phyloP scores from a whole-genome alignment of 2,113 vertebrate species.

The Melospiza georgiana region DNA sequence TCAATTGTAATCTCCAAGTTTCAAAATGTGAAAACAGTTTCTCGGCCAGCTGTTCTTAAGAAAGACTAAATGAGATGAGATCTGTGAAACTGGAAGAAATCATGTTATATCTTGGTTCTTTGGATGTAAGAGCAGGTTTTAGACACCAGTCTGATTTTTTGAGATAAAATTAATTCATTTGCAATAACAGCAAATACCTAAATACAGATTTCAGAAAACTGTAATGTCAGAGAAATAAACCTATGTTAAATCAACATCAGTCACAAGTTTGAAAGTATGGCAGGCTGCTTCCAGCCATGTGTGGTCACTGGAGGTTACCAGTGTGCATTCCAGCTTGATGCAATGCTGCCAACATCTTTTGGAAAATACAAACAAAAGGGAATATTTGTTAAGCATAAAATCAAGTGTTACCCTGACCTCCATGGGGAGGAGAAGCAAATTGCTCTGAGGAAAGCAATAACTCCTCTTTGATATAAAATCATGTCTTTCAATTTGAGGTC shows the following conservation, averaged over 20 bases:
- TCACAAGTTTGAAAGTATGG: background rate
- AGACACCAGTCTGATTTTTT: background rate
- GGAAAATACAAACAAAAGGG: background rate
- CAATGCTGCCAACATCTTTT: background rate
- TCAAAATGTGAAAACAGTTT: background rate
- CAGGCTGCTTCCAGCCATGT: background rate
- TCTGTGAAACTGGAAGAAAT: background rate
- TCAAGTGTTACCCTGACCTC: background rate
- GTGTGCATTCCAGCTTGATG: background rate
- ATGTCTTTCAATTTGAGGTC: background rate
- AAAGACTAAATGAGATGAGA: background rate
- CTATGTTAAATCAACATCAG: background rate
- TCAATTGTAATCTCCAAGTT: background rate
- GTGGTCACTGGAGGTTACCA: background rate
- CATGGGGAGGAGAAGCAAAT: background rate
- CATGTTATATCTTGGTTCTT: background rate
- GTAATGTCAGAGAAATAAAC: background rate
- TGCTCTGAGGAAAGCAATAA: background rate
- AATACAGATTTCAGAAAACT: background rate
- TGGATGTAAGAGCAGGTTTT: background rate
- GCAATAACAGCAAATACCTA: background rate
- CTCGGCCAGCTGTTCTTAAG: background rate
- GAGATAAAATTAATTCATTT: background rate
- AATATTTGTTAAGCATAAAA: background rate
- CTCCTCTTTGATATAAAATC: background rate